These are phyloP conservation scores for Cyrtorhinus lividipennis DNA, from an alignment of 1,140 invertebrate species.

Conservation along the genomic window DNA sequence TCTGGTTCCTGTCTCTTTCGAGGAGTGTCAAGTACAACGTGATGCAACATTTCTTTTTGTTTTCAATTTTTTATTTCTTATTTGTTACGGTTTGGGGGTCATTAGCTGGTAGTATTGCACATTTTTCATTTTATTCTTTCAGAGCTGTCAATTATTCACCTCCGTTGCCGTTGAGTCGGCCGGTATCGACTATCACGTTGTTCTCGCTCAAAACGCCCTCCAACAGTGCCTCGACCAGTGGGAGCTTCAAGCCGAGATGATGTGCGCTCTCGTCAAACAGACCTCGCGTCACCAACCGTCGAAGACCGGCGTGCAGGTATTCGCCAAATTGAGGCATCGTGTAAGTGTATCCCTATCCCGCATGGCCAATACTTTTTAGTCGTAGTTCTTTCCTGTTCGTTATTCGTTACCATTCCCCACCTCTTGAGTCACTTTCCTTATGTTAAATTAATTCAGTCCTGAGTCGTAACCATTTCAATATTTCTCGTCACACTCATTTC, in stretches of 20 bases:
- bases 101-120: too few relatives aligned
- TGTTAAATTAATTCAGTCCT: too few relatives aligned
- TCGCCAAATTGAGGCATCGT: conserved; percentile 28
- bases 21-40: too few relatives aligned
- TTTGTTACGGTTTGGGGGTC: too few relatives aligned
- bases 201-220: conserved; percentile 83
- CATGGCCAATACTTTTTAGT: conserved; percentile 19
- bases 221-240: conserved; percentile 76
- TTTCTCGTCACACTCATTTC: too few relatives aligned
- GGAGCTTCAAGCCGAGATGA: conserved; percentile 82
- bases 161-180: conserved; percentile 85
- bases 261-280: conserved; percentile 81
- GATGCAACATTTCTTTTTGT: too few relatives aligned
- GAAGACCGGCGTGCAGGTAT: conserved; percentile 82
- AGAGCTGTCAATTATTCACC: conserved; percentile 88
- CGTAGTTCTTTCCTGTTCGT: background rate
- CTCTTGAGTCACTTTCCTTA: background rate
- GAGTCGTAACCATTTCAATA: too few relatives aligned
- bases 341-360: conserved; percentile 26
- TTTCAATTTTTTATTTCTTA: too few relatives aligned
- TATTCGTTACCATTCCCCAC: background rate
- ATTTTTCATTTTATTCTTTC: too few relatives aligned
- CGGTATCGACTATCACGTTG: conserved; percentile 90
- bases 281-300: conserved; percentile 74
- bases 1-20: too few relatives aligned